Evolutionary conservation across 2,113 vertebrate genomes (phyloP).

Genomic region (Illadopsis cleaveri): DNA sequence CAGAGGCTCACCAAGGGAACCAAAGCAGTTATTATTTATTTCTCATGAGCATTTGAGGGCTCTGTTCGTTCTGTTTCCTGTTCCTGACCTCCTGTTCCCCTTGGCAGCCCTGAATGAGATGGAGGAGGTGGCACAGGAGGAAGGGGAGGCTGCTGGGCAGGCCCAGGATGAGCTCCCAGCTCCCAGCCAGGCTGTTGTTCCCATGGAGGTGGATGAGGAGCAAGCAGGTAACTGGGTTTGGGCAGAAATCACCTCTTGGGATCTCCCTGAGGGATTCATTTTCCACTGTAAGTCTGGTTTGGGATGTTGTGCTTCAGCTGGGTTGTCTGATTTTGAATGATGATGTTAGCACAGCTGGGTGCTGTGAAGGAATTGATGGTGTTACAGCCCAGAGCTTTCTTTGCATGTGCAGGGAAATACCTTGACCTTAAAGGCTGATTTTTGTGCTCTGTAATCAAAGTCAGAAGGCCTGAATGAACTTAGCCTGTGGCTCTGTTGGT

Average conservation of each 20-base stretch:
- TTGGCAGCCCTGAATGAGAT: slow-evolving; percentile 84
- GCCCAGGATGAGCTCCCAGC: slow-evolving; percentile 63
- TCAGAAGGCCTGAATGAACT: neutral
- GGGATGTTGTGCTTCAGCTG: neutral
- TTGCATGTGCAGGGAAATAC: neutral
- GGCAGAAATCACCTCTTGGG: neutral
- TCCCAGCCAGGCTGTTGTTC: slow-evolving; percentile 69
- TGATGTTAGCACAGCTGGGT: neutral
- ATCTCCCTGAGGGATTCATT: neutral
- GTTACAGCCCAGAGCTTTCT: neutral
- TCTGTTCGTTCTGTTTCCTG: neutral
- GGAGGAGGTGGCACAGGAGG: slow-evolving; percentile 86
- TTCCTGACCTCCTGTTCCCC: neutral
- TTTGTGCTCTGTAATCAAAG: neutral
- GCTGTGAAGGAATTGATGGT: neutral
- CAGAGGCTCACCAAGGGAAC: neutral
- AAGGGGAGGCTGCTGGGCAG: slow-evolving; percentile 74
- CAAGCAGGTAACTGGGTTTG: slow-evolving; percentile 86
- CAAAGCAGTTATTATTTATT: neutral
- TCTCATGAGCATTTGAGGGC: neutral
- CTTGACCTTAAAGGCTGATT: neutral
- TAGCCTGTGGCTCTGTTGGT: neutral
- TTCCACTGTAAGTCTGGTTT: neutral
- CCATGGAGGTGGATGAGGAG: slow-evolving; percentile 86
- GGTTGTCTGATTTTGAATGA: neutral